These are phyloP conservation scores for Aphaenogaster ashmeadi DNA, from an alignment of 1,140 invertebrate genomes.

Conservation along the genomic window DNA sequence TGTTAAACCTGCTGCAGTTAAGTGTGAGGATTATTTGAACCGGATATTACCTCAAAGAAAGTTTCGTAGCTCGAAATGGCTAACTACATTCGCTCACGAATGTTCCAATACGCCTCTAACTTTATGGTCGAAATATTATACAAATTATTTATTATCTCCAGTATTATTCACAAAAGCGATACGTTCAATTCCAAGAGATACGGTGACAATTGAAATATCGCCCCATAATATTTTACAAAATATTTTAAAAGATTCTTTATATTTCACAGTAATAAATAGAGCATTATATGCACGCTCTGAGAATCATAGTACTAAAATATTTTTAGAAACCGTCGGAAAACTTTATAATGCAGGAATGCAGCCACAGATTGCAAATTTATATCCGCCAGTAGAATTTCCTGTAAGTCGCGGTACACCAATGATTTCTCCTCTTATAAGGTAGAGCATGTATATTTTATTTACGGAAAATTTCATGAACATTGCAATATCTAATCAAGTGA, in stretches of 20 bases:
- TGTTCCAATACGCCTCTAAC: constrained; percentile 92
- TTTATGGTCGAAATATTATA: constrained; percentile 95
- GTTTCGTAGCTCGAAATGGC: constrained; percentile 82
- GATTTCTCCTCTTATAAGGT: constrained; percentile 89
- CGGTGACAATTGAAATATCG: constrained; percentile 93
- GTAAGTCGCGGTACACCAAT: constrained; percentile 92
- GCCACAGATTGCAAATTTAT: constrained; percentile 89
- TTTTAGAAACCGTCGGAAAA: constrained; percentile 91
- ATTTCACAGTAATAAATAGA: constrained; percentile 89
- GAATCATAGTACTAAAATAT: constrained; percentile 90
- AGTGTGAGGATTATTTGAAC: constrained; percentile 91
- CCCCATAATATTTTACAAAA: constrained; percentile 92
- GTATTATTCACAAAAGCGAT: constrained; percentile 95
- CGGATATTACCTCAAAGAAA: constrained; percentile 91
- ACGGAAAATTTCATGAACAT: too few species aligned
- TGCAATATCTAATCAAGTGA: too few species aligned
- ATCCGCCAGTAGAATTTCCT: constrained; percentile 90
- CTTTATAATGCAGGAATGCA: constrained; percentile 90
- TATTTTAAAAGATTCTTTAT: constrained; percentile 89
- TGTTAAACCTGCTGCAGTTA: constrained; percentile 89
- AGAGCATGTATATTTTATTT: neutral
- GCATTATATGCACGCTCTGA: constrained; percentile 93
- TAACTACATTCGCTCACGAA: constrained; percentile 93
- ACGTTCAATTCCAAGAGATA: constrained; percentile 91
- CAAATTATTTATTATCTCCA: constrained; percentile 95